These are phyloP conservation scores for Poecilobothrus nobilitatus DNA, from an alignment of 2,888 invertebrate species.

Conservation along the genomic window DNA sequence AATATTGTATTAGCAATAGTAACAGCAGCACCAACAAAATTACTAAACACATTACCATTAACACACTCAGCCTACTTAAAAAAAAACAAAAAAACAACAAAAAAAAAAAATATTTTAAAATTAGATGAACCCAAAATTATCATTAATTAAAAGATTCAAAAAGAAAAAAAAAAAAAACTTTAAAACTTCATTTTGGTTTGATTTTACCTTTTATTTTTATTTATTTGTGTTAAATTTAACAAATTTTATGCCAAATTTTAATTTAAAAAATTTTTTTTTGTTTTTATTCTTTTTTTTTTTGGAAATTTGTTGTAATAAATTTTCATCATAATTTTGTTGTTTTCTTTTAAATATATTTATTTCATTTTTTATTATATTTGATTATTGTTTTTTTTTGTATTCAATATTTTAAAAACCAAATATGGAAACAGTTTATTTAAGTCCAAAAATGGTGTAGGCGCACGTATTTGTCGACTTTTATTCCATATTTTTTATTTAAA, in stretches of 20 bases:
- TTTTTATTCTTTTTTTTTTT: not conserved
- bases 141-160: not conserved
- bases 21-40: no score
- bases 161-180: not conserved
- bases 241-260: constrained; percentile 2
- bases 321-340: not conserved
- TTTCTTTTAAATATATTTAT: not conserved
- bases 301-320: no score
- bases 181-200: no score
- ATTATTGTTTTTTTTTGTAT: not conserved
- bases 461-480: not conserved
- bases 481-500: not conserved
- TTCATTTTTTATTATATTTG: not conserved
- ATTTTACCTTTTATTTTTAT: not conserved
- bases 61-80: not conserved
- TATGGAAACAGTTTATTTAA: not conserved
- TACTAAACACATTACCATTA: not conserved
- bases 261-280: not conserved
- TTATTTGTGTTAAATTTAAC: not conserved
- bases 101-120: no score
- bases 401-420: not conserved
- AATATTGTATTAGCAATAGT: not conserved
- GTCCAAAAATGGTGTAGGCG: constrained; percentile 6
- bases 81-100: not conserved
- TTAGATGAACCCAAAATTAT: not conserved